Conservation (phyloP, 2,797 vertebrate species). For the Tapera naevia region DNA sequence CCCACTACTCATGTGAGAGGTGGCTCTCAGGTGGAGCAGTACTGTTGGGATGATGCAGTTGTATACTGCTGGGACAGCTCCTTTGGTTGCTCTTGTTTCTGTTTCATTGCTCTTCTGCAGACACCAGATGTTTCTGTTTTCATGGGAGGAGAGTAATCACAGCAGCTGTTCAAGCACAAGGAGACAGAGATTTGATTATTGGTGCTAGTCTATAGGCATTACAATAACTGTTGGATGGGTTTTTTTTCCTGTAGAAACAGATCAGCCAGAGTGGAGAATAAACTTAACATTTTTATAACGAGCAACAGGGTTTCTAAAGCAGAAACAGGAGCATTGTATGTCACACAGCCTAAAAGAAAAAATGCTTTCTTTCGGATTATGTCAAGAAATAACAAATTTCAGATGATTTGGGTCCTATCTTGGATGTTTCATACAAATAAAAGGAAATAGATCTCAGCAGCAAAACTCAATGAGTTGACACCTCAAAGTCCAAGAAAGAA, state of each 20-base stretch:
- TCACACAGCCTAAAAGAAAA: background rate
- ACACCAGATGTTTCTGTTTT: constrained; percentile 49
- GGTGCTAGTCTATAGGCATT: background rate
- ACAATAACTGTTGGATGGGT: background rate
- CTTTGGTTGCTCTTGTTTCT: background rate
- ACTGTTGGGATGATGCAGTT: background rate
- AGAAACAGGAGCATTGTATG: background rate
- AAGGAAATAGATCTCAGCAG: background rate
- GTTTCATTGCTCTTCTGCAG: background rate
- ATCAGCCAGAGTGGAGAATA: background rate
- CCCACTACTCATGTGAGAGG: background rate
- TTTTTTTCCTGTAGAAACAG: background rate
- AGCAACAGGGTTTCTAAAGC: constrained; percentile 1
- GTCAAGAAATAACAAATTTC: background rate
- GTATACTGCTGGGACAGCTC: background rate
- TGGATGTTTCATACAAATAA: background rate
- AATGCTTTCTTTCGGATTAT: background rate
- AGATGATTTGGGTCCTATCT: background rate
- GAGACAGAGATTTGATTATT: constrained; percentile 1
- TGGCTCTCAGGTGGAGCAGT: background rate
- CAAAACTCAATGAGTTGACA: background rate
- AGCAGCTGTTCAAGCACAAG: constrained; percentile 33
- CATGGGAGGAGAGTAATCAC: constrained; percentile 39
- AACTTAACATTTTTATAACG: constrained; percentile 4
- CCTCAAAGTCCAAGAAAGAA: background rate